Evolutionary conservation across 2,888 invertebrate species (phyloP).

Genomic region (Rotaria socialis): DNA sequence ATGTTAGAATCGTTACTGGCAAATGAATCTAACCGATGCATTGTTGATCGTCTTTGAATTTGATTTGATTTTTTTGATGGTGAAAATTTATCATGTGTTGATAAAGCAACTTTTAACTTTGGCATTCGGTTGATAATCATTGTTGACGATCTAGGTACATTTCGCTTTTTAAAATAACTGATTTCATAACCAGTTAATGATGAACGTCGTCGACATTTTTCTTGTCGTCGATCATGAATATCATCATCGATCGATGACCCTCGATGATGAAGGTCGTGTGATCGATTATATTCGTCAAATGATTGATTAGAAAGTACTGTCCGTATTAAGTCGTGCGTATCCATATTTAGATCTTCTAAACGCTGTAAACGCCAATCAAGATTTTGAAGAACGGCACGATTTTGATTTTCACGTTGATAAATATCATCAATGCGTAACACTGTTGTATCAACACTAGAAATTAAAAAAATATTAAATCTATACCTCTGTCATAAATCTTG

Average conservation of each 20-base stretch:
- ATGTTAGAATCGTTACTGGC: neutral
- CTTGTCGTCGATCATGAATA: neutral
- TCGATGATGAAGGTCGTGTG: neutral
- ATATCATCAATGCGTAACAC: constrained; percentile 45
- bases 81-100: neutral
- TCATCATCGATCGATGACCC: neutral
- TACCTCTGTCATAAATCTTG: too few relatives aligned
- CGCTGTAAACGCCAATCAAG: constrained; percentile 44
- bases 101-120: neutral
- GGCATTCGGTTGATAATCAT: neutral
- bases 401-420: constrained; percentile 44
- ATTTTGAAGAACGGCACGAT: constrained; percentile 39
- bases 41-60: neutral
- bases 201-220: neutral
- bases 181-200: neutral
- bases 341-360: constrained; percentile 39
- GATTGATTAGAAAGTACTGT: neutral
- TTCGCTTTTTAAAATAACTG: neutral
- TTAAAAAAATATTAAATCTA: too few relatives aligned
- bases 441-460: constrained; percentile 39
- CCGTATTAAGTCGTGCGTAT: neutral
- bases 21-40: constrained; percentile 5
- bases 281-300: neutral
- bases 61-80: neutral
- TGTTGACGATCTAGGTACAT: neutral